Conservation (phyloP, 2,113 vertebrate genomes). For the Malurus alboscapulatus region DNA sequence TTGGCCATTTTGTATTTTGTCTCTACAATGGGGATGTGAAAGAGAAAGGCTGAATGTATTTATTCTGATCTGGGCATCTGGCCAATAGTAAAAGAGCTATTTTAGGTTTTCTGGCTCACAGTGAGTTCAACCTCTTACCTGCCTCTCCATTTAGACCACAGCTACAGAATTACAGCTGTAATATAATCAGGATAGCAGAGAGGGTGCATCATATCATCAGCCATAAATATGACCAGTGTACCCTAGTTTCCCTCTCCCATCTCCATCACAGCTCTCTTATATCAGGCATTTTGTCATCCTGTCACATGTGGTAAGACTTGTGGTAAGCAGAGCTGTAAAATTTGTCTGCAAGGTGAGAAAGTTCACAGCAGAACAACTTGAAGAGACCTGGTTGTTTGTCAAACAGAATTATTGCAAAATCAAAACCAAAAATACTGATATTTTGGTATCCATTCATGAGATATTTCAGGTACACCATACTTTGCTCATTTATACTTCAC, state of each 20-base stretch:
- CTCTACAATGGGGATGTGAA: constrained; percentile 3
- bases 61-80: constrained; percentile 5
- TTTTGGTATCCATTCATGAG: not conserved
- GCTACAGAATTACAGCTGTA: not conserved
- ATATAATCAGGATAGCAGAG: not conserved
- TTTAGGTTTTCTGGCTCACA: constrained; percentile 29
- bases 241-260: not conserved
- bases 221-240: not conserved
- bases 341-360: not conserved
- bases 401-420: not conserved
- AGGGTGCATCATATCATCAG: not conserved
- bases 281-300: not conserved
- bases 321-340: not conserved
- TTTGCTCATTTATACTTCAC: not conserved
- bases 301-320: not conserved
- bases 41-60: not conserved
- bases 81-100: constrained; percentile 23
- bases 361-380: not conserved
- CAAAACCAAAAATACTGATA: not conserved
- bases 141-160: not conserved
- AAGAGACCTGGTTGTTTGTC: not conserved
- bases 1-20: not conserved
- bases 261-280: not conserved
- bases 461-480: not conserved
- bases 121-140: constrained; percentile 23